Base-by-base conservation (phyloP, 2,113 vertebrate genomes). In the Phrynocephalus versicolor region DNA sequence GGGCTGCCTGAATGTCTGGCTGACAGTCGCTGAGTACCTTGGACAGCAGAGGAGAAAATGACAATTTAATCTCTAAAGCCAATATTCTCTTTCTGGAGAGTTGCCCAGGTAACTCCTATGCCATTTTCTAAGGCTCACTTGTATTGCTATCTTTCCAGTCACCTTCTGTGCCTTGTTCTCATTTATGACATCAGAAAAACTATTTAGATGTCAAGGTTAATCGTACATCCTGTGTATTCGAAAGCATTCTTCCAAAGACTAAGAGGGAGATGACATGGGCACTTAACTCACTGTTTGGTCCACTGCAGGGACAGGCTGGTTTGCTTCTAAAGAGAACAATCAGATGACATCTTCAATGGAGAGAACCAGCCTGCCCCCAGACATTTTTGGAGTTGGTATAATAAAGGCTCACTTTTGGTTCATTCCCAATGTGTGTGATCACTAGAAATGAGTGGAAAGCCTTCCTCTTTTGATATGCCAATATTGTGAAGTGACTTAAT, bases 21-120 rank as follows among this genome's bases (percentile, higher is more conserved):
- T 37, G 72, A 60, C 21, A 88, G 62, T 64, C 70, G 89, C 86
- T 60, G 45, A 51, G 74, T 39, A 76, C 9, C 18, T 88, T 82
- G 58, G 33, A 79, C 0, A 4, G 41, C 55, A 78, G 16, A n/a
- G 84, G 14, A 45, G 14, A 7, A 64, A 90, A 19, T 2, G 85
- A 79, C 39, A 88, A 60, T 9, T 89, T n/a, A 92, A 91, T 84
- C 78, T 71, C 64, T 71, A 91, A 93, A 91, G 84, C 72, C 76
- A 85, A 86, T 86, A 91, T 74, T 51, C 5, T 33, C 9, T 58
- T 80, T 83, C 21, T 89, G 83, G 83, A 79, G 88, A 57, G 25
- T 1, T 77, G 78, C 0, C 0, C 9, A 76, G 69, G 27, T 80
- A 74, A 89, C 71, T 74, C 87, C 80, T 82, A 21, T 57, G 81